phyloP scores from a whole-genome alignment of 2,797 vertebrate species.

The Dendrocincla tyrannina region DNA sequence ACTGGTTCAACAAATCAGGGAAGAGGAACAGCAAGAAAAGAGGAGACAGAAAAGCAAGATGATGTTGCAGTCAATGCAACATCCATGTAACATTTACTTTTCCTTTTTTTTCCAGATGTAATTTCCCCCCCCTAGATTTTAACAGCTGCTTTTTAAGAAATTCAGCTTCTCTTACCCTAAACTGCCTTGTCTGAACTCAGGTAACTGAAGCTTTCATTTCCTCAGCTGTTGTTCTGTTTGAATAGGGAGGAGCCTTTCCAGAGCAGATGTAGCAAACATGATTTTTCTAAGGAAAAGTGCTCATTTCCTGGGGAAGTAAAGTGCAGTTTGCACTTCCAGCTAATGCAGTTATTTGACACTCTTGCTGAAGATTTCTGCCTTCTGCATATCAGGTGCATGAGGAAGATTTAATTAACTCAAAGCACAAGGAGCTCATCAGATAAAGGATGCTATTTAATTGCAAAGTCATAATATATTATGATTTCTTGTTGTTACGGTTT shows the following conservation, averaged over 20 bases:
- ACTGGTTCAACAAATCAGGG: not conserved
- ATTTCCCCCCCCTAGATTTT: not conserved
- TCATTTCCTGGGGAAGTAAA: not conserved
- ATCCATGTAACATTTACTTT: not conserved
- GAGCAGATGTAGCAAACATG: not conserved
- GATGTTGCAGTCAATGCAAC: not conserved
- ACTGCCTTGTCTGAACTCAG: not conserved
- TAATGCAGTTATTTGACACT: not conserved
- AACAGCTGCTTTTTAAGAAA: not conserved
- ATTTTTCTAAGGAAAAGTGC: not conserved
- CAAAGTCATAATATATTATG: not conserved
- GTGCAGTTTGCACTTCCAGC: not conserved
- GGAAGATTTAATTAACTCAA: conserved; percentile 19
- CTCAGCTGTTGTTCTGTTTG: not conserved
- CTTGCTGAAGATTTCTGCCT: conserved; percentile 3
- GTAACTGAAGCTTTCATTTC: not conserved
- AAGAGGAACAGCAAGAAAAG: not conserved
- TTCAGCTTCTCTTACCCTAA: not conserved
- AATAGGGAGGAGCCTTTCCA: not conserved
- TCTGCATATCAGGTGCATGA: not conserved
- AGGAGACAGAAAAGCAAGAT: not conserved
- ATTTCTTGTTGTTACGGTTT: not conserved
- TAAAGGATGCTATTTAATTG: not conserved
- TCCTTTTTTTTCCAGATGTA: not conserved
- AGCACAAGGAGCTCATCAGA: not conserved